A percentile compares a stretch with the other conserved stretches of the same genome.
Evolutionary conservation across 2,113 vertebrate genomes (phyloP).

Genomic region (Chaetorhynchus papuensis): DNA sequence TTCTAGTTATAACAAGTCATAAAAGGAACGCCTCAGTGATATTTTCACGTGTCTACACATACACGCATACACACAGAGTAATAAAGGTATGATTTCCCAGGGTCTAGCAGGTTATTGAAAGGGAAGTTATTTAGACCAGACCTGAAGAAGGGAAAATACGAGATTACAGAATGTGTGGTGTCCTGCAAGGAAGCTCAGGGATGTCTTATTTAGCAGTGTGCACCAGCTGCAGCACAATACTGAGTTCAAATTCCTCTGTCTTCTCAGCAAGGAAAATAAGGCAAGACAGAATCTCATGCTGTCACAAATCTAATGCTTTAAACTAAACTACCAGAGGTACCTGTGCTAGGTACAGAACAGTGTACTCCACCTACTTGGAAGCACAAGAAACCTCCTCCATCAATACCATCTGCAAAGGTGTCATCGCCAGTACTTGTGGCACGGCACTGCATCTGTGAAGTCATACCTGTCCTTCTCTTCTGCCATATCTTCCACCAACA

Average conservation of each 20-base stretch:
- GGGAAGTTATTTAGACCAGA: background rate
- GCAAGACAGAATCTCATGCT: background rate
- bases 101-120: background rate
- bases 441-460: background rate
- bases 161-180: accelerated
- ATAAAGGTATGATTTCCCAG: background rate
- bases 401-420: background rate
- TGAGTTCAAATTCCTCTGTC: background rate
- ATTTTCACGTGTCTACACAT: background rate
- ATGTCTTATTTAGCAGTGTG: background rate
- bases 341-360: background rate
- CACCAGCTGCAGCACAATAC: background rate
- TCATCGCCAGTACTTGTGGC: background rate
- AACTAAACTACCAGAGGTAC: background rate
- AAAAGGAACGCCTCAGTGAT: background rate
- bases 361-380: background rate
- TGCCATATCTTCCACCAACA: background rate
- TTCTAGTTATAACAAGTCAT: background rate
- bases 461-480: background rate
- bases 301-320: background rate
- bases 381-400: background rate
- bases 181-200: background rate
- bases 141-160: background rate
- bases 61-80: background rate
- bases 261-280: background rate